These are phyloP conservation scores for Sus scrofa DNA, from an alignment of 2,113 vertebrate species.

Conservation along the genomic window DNA sequence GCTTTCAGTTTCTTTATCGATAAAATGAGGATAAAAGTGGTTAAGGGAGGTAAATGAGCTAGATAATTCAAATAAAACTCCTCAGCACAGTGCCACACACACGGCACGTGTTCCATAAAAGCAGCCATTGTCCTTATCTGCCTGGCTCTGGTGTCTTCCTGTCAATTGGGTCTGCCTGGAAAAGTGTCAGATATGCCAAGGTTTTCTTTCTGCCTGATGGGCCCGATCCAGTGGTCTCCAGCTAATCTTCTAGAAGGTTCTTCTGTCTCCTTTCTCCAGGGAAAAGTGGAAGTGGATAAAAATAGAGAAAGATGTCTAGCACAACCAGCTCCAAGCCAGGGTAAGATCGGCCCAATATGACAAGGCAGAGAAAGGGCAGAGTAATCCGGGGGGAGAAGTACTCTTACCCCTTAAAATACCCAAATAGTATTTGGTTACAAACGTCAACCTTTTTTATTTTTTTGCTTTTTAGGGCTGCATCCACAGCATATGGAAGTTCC, in stretches of 20 bases:
- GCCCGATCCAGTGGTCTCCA: not conserved
- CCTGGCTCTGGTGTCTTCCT: not conserved
- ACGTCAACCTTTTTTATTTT: not conserved
- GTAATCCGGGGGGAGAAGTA: not conserved
- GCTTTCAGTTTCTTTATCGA: not conserved
- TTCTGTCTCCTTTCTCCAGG: not conserved
- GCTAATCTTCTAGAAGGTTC: not conserved
- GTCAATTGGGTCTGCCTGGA: not conserved
- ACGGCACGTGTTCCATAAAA: accelerated
- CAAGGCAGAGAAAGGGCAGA: not conserved
- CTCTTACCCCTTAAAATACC: not conserved
- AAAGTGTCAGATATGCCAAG: not conserved
- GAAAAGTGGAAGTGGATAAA: not conserved
- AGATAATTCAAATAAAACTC: not conserved
- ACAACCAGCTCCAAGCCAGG: not conserved
- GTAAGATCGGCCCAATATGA: not conserved
- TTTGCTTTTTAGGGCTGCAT: too few species aligned
- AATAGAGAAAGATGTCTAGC: slow-evolving; percentile 9
- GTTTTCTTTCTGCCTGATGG: not conserved
- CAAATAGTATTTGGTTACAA: not conserved
- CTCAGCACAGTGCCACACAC: too few species aligned
- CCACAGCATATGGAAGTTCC: too few species aligned
- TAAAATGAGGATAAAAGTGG: not conserved
- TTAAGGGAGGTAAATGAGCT: not conserved
- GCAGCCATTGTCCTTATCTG: accelerated